Evolutionary conservation across 2,113 vertebrate species (phyloP), one percentile per base, ranked within the genome.

Genomic region (Phoenicopterus ruber): DNA sequence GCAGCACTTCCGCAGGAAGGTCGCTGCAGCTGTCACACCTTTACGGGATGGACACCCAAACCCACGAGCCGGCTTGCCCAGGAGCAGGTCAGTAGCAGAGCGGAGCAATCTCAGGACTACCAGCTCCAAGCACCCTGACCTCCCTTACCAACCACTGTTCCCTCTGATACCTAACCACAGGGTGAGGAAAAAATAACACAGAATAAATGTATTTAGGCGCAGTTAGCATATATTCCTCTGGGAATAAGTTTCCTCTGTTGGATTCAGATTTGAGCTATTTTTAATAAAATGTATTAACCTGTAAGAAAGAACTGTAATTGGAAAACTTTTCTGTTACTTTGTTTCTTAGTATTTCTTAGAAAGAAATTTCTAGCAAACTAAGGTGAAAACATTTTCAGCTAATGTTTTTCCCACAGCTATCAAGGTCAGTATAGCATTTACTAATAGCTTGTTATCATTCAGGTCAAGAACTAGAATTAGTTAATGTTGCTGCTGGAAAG

Each of bases 371-470:
- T 52, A 65, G 74, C 57, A 77, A 92, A 86, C 50, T 57, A 70
- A 96, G 92, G 78, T 67, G 82, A 81, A 94, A 95, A 90, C 91
- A 92, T 77, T 83, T 93, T 76, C 66, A 84, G 61, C 71, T 82
- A 8, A 74, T 61, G 40, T 82, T 96, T 92, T 94, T 83, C 86
- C 71, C 50, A 17, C 57, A 86, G 62, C 40, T 92, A 81, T 57
- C 63, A 93, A 95, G 86, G 76, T 67, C 32, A 29, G 50, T 13
- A 62, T 17, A 82, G 62, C 62, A 86, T 95, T 96, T 91, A 77
- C 59, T 85, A 73, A 93, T 88, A 91, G 81, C 88, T 91, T 90
- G 62, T 91, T 93, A 96, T 79, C 95, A 94, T 96, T 96, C 90
- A 86, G 49, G 87, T 85, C 79, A 94, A 88, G 50, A 95, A 82